A percentile compares a stretch with the other conserved stretches of the same genome.
phyloP scores from a whole-genome alignment of 2,113 vertebrate genomes.

The Dicrurus megarhynchus region DNA sequence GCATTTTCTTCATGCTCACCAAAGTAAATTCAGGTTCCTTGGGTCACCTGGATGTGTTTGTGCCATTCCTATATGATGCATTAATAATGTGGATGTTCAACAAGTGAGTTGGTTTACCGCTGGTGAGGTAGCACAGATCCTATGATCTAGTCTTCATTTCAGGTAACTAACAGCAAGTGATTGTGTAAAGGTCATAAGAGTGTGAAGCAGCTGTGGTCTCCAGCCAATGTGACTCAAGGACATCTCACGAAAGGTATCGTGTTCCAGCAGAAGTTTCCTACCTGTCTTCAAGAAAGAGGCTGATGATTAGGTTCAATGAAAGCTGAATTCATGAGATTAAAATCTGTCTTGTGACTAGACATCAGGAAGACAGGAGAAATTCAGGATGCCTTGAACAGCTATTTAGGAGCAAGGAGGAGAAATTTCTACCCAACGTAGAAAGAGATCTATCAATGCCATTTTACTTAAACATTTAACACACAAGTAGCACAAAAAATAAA shows the following conservation, averaged over 20 bases:
- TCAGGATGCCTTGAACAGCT: not conserved
- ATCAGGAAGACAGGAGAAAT: not conserved
- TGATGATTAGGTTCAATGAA: not conserved
- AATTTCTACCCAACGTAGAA: not conserved
- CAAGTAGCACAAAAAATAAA: not conserved
- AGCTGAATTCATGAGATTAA: not conserved
- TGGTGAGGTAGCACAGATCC: not conserved
- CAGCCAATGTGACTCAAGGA: fast-evolving
- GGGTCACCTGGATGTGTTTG: not conserved
- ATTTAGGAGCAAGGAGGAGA: not conserved
- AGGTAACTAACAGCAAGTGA: not conserved
- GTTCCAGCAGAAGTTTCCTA: not conserved
- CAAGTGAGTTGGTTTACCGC: not conserved
- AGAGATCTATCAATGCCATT: not conserved
- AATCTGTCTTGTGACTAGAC: not conserved
- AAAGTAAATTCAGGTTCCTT: not conserved
- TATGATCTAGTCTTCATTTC: not conserved
- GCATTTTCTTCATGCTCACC: not conserved
- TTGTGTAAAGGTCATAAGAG: not conserved
- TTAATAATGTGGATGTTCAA: fast-evolving
- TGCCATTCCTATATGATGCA: not conserved
- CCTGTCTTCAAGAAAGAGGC: not conserved
- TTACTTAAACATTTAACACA: not conserved
- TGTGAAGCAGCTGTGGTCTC: not conserved
- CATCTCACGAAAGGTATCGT: not conserved